Conservation (phyloP, 2,113 vertebrate species). For the Rattus norvegicus region DNA sequence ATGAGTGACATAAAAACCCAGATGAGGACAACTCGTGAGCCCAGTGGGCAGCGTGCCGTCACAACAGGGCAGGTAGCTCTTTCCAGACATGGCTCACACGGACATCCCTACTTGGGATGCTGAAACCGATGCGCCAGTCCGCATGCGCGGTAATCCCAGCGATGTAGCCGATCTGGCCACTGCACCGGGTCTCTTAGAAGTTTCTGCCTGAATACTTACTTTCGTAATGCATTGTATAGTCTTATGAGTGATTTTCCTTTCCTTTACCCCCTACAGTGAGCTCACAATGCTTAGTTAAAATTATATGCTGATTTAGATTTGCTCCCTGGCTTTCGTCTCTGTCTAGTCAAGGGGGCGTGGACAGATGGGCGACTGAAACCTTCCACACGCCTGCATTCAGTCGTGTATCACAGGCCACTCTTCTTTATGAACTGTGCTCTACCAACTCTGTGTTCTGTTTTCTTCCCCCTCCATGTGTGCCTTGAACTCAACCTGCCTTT, state of each 20-base stretch:
- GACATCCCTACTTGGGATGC: neutral
- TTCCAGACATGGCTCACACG: neutral
- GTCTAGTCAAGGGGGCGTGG: neutral
- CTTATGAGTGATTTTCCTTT: neutral
- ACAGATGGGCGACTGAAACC: constrained; percentile 2
- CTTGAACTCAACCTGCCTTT: neutral
- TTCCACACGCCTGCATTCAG: neutral
- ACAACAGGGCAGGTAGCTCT: neutral
- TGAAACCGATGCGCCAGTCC: neutral
- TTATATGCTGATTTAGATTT: neutral
- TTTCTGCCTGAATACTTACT: neutral
- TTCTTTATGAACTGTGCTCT: neutral
- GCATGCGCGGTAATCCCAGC: rapidly evolving
- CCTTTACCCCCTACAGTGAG: neutral
- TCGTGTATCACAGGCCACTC: neutral
- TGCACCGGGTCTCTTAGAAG: neutral
- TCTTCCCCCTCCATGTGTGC: neutral
- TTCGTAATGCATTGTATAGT: neutral
- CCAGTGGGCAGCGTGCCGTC: neutral
- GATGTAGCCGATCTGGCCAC: neutral
- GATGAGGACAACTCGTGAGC: neutral
- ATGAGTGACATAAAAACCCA: constrained; percentile 1
- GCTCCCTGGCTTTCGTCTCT: constrained; percentile 10
- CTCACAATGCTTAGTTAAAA: neutral
- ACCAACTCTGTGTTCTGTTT: neutral